Evolutionary conservation across 2,888 invertebrate genomes (phyloP).

Genomic region (Chrysolina americana): DNA sequence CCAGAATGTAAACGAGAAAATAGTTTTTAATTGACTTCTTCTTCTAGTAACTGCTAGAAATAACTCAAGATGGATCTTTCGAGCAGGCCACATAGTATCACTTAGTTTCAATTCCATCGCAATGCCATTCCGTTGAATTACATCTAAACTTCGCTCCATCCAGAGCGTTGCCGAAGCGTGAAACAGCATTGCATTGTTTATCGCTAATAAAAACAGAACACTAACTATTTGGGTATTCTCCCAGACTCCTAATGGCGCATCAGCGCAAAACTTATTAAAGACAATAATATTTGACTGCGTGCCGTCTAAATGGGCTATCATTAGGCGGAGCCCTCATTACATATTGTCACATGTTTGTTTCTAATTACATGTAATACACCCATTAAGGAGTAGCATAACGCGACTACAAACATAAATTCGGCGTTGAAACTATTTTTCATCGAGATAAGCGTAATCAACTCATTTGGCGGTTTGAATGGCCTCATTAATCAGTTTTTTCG

Average conservation of each 20-base stretch:
- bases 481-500: conserved; percentile 16
- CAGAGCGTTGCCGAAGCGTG: conserved; percentile 3
- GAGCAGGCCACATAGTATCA: too few relatives aligned
- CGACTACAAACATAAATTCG: conserved; percentile 8
- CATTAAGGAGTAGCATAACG: conserved; percentile 12
- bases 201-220: conserved; percentile 19
- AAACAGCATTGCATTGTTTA: conserved; percentile 19
- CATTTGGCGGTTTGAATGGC: conserved; percentile 15
- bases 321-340: conserved; percentile 24
- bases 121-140: neutral
- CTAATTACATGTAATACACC: conserved; percentile 25
- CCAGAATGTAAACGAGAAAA: too few relatives aligned
- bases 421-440: conserved; percentile 17
- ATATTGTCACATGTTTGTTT: conserved; percentile 21
- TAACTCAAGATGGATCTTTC: too few relatives aligned
- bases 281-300: conserved; percentile 31
- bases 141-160: neutral
- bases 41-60: too few relatives aligned
- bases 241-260: conserved; percentile 18
- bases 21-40: too few relatives aligned
- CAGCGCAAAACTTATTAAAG: conserved; percentile 31
- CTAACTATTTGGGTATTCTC: conserved; percentile 12
- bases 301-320: conserved; percentile 25
- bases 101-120: neutral
- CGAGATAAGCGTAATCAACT: conserved; percentile 12